These are phyloP conservation scores for Petrophora chlorosata DNA, from an alignment of 2,888 invertebrate genomes.

Conservation along the genomic window DNA sequence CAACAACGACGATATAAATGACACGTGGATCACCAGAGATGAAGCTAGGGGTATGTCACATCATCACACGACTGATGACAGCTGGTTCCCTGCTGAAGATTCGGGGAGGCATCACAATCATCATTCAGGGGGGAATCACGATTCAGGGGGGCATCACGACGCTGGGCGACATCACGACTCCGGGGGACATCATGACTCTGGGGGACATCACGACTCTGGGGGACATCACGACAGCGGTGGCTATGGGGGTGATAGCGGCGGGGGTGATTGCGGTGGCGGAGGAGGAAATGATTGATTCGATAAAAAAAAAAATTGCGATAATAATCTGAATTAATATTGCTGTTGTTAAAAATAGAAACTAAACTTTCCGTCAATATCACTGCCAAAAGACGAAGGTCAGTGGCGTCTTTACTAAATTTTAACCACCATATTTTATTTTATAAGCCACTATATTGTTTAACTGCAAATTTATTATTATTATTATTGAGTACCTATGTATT, in stretches of 20 bases:
- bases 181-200: slow-evolving; percentile 4
- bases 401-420: too few species aligned
- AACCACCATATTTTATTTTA: too few species aligned
- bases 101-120: background rate
- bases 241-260: slow-evolving; percentile 6
- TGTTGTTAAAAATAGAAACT: too few species aligned
- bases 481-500: too few species aligned
- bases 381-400: too few species aligned
- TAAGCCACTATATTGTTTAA: too few species aligned
- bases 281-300: slow-evolving; percentile 3
- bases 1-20: background rate
- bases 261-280: slow-evolving; percentile 7
- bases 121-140: slow-evolving; percentile 1
- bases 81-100: background rate
- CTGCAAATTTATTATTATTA: too few species aligned
- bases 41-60: background rate
- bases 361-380: too few species aligned
- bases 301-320: too few species aligned
- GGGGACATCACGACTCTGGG: slow-evolving; percentile 4
- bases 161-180: slow-evolving; percentile 1
- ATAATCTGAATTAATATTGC: too few species aligned
- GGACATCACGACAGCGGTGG: slow-evolving; percentile 10
- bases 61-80: background rate
- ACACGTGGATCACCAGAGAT: background rate
- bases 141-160: background rate